Base-by-base conservation (phyloP, 2,888 invertebrate species). In the Vannuccia rotundouncinata region DNA sequence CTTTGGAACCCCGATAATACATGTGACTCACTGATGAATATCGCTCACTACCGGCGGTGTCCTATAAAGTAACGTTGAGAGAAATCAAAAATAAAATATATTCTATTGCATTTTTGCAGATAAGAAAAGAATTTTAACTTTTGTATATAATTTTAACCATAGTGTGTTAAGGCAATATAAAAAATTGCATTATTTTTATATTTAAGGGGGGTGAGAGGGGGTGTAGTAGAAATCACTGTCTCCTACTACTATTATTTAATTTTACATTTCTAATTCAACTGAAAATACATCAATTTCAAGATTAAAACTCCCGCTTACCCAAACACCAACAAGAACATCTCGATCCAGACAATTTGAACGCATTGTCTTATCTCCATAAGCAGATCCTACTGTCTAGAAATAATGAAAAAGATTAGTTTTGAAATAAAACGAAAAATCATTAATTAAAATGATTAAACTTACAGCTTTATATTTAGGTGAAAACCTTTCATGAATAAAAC, bases 31-130 rank as follows among this genome's bases (percentile, higher is more conserved):
- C 91, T 0, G 92, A 90, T 85, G 92, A 91, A 82, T 92, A 86
- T 90, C 92, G 89, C 86, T 92, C 92, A 85, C 91, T 91, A 22
- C 92, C 92, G 0, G 92, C 92, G 0, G 92, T 92, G 83, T 92
- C 92, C 89, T 89, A 79, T 10, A 17, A 17, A 17, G 59, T n/a
- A n/a, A n/a, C n/a, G n/a, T 25, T 73, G 25, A 25, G n/a, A 25
- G 28, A 73, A n/a, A n/a, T n/a, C n/a, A n/a, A n/a, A n/a, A n/a
- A n/a, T n/a, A n/a, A n/a, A n/a, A n/a, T n/a, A n/a, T n/a, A n/a
- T n/a, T n/a, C n/a, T n/a, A n/a, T n/a, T n/a, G n/a, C n/a, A n/a
- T n/a, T n/a, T n/a, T n/a, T n/a, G n/a, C n/a, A n/a, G n/a, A n/a
- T n/a, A n/a, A 22, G 28, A 73, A 28, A 73, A 73, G n/a, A n/a